Evolutionary conservation across 2,888 invertebrate genomes (phyloP).

Genomic region (Rhyacophila evoluta): DNA sequence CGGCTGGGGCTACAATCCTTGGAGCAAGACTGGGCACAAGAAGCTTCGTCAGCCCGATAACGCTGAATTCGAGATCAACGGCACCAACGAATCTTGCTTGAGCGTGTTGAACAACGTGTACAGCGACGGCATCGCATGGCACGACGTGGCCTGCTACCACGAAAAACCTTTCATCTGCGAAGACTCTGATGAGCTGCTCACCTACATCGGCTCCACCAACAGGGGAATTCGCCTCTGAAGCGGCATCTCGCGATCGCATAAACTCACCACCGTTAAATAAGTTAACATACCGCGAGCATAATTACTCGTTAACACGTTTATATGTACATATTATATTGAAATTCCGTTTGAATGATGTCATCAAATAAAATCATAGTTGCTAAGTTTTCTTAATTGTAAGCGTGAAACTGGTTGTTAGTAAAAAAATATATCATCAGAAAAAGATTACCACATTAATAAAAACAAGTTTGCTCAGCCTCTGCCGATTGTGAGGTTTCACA

Average conservation of each 20-base stretch:
- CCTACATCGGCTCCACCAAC: constrained; percentile 87
- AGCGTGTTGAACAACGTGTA: constrained; percentile 92
- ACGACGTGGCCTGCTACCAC: constrained; percentile 93
- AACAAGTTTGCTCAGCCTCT: constrained; percentile 19
- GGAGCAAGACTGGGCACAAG: constrained; percentile 93
- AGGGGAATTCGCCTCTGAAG: constrained; percentile 83
- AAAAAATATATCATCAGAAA: constrained; percentile 23
- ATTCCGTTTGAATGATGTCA: constrained; percentile 22
- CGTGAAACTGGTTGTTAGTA: constrained; percentile 22
- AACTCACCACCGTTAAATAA: not conserved
- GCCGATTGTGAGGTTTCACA: not conserved
- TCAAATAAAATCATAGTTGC: constrained; percentile 1
- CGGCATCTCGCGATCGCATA: not conserved
- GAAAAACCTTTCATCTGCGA: constrained; percentile 93
- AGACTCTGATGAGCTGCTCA: constrained; percentile 88
- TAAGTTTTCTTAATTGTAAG: constrained; percentile 12
- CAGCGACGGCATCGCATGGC: constrained; percentile 94
- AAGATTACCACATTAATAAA: constrained; percentile 12
- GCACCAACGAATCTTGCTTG: constrained; percentile 88
- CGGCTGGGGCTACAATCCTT: constrained; percentile 87
- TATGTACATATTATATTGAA: constrained; percentile 19
- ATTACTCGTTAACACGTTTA: not conserved
- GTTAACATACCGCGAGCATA: not conserved
- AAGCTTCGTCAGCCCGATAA: constrained; percentile 90
- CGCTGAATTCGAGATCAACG: constrained; percentile 91